phyloP scores from a whole-genome alignment of 2,888 invertebrate genomes.

The Smittia aterrima region DNA sequence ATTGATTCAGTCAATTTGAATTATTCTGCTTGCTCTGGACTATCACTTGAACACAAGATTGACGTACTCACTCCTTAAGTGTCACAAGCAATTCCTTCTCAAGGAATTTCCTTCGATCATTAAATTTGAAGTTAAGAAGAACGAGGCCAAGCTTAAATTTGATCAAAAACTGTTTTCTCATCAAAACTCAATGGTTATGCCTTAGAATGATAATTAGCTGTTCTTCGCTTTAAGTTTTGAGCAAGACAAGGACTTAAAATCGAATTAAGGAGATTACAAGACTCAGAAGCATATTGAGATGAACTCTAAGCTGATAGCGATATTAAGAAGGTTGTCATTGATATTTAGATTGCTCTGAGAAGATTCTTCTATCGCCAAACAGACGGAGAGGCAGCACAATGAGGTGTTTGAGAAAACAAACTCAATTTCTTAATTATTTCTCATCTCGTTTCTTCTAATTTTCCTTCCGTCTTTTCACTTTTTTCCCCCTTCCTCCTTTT shows the following conservation, averaged over 20 bases:
- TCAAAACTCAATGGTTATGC: too few relatives aligned
- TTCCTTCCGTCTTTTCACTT: background rate
- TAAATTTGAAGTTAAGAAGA: too few relatives aligned
- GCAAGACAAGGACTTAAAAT: background rate
- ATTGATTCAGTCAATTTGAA: too few relatives aligned
- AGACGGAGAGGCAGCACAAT: too few relatives aligned
- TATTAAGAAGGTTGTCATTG: background rate
- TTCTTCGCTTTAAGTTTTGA: too few relatives aligned
- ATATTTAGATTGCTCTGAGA: background rate
- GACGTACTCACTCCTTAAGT: too few relatives aligned
- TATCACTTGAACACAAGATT: too few relatives aligned
- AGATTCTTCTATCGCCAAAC: background rate
- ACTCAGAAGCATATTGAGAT: background rate
- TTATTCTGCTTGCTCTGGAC: too few relatives aligned
- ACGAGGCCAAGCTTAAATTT: too few relatives aligned
- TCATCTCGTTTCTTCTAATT: background rate
- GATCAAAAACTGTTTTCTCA: too few relatives aligned
- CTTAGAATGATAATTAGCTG: background rate
- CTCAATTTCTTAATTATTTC: conserved; percentile 15
- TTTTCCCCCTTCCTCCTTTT: background rate
- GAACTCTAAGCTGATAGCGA: background rate
- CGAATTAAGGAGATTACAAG: conserved; percentile 7
- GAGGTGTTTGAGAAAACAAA: background rate
- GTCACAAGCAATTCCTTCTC: too few relatives aligned
- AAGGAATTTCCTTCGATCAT: too few relatives aligned